These are phyloP conservation scores for Bucco capensis DNA, from an alignment of 2,113 vertebrate genomes.

Conservation along the genomic window DNA sequence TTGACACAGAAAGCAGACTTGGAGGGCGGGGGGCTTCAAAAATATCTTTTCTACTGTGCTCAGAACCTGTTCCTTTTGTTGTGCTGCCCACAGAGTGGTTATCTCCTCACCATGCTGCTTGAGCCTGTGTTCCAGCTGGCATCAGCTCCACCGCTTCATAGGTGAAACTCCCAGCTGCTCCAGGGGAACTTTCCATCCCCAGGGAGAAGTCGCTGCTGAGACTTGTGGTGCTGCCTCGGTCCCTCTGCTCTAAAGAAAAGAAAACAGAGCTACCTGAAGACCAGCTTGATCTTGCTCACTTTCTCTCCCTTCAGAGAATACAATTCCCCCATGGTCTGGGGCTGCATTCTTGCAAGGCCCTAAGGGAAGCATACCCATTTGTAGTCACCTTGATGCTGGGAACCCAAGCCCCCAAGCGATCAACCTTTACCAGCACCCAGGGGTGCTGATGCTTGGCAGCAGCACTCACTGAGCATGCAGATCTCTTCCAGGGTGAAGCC, in stretches of 20 bases:
- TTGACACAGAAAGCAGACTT: neutral
- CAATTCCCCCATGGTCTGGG: neutral
- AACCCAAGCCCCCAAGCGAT: neutral
- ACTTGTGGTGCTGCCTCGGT: conserved; percentile 92
- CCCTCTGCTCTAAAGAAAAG: conserved; percentile 78
- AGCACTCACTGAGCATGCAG: conserved; percentile 90
- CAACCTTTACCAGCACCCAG: neutral
- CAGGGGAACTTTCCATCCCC: conserved; percentile 85
- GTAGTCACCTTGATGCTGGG: neutral
- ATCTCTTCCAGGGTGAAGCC: conserved; percentile 92
- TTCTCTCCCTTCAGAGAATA: neutral
- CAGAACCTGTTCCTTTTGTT: neutral
- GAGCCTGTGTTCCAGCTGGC: conserved; percentile 77
- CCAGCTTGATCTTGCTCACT: neutral
- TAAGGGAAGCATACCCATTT: neutral
- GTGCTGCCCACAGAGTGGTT: neutral
- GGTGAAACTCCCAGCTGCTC: conserved; percentile 78
- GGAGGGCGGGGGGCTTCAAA: neutral
- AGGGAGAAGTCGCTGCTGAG: conserved; percentile 95
- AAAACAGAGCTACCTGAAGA: conserved; percentile 6
- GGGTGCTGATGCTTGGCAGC: neutral
- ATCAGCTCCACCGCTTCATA: conserved; percentile 83
- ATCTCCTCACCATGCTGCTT: conserved; percentile 83
- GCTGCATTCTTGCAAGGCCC: neutral
- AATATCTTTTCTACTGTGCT: neutral